A percentile compares a stretch with the other conserved stretches of the same genome.
phyloP scores from a whole-genome alignment of 2,888 invertebrate species.

The Lobophora halterata region DNA sequence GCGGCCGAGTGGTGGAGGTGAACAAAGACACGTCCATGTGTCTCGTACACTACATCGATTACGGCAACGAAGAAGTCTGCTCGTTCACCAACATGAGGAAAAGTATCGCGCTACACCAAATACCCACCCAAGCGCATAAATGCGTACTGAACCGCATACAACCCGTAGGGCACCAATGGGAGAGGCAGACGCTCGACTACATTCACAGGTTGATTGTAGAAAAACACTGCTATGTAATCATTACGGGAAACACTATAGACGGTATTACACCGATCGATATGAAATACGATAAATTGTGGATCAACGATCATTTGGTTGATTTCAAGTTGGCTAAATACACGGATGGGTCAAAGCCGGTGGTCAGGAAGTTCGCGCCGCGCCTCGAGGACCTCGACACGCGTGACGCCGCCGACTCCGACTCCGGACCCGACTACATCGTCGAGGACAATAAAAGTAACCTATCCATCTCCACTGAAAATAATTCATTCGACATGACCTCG shows the following conservation, averaged over 20 bases:
- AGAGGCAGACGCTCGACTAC: conserved; percentile 78
- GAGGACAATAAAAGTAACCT: conserved; percentile 28
- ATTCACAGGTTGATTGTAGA: conserved; percentile 82
- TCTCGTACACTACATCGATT: conserved; percentile 88
- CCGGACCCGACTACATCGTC: conserved; percentile 39
- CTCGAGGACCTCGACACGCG: not conserved
- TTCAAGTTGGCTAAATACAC: conserved; percentile 63
- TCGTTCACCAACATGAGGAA: conserved; percentile 79
- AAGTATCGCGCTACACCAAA: conserved; percentile 81
- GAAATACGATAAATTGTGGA: conserved; percentile 59
- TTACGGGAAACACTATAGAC: conserved; percentile 55
- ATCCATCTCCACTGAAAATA: conserved; percentile 17
- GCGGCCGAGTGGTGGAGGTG: conserved; percentile 81
- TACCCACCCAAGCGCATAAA: conserved; percentile 84
- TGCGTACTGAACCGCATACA: conserved; percentile 74
- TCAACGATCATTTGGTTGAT: conserved; percentile 73
- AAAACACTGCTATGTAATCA: conserved; percentile 74
- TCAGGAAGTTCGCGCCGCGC: conserved; percentile 50
- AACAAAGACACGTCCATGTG: conserved; percentile 59
- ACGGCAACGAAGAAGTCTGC: conserved; percentile 88
- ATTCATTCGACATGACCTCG: conserved; percentile 41
- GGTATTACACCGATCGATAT: conserved; percentile 57
- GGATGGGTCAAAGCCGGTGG: conserved; percentile 53
- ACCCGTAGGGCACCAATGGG: conserved; percentile 66
- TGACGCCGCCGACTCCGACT: conserved; percentile 39